Evolutionary conservation across 2,797 vertebrate species (phyloP).

Genomic region (Coluber constrictor): DNA sequence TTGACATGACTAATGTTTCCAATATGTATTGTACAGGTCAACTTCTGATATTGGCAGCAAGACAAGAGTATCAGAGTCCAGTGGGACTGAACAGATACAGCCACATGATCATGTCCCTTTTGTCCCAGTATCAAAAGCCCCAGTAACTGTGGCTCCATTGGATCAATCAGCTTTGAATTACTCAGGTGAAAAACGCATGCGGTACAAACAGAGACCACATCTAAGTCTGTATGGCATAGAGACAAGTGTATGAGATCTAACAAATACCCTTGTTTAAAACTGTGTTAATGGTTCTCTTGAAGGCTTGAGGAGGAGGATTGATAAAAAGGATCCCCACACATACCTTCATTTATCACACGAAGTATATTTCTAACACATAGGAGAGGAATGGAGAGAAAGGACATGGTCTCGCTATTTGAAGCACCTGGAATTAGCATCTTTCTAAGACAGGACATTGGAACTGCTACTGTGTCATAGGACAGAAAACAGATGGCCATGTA

Average conservation of each 20-base stretch:
- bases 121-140: conserved; percentile 75
- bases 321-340: not conserved
- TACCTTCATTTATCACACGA: conserved; percentile 22
- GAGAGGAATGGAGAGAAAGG: conserved; percentile 19
- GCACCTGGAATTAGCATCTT: conserved; percentile 15
- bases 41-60: conserved; percentile 92
- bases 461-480: not conserved
- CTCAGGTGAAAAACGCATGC: conserved; percentile 81
- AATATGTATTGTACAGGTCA: conserved; percentile 74
- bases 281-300: conserved; percentile 15
- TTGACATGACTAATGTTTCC: conserved; percentile 14
- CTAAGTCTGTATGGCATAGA: conserved; percentile 4
- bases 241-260: not conserved
- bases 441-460: conserved; percentile 17
- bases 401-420: conserved; percentile 15
- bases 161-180: conserved; percentile 88
- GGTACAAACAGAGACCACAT: conserved; percentile 9
- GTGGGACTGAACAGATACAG: conserved; percentile 78
- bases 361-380: conserved; percentile 15
- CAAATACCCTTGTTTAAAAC: conserved; percentile 15
- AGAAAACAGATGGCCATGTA: not conserved
- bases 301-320: not conserved
- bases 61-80: conserved; percentile 80
- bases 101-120: conserved; percentile 83
- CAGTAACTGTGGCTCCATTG: conserved; percentile 79